phyloP scores from a whole-genome alignment of 2,888 invertebrate species.

The Bhutanitis thaidina region DNA sequence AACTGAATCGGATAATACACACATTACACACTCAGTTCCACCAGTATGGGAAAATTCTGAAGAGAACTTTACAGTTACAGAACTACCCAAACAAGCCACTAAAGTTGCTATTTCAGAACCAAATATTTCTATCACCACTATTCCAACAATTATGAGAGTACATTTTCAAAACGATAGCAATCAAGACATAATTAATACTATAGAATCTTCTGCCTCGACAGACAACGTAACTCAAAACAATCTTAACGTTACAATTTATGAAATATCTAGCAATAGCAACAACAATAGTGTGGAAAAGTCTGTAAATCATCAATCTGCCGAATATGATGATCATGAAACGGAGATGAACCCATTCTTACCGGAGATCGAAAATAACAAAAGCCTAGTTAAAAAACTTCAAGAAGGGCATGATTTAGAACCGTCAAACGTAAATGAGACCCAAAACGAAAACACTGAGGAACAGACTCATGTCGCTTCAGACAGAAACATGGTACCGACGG shows the following conservation, averaged over 20 bases:
- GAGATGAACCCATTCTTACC: constrained; percentile 85
- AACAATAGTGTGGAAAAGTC: constrained; percentile 47
- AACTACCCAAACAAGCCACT: constrained; percentile 26
- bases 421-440: constrained; percentile 60
- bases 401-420: constrained; percentile 75
- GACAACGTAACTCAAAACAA: constrained; percentile 52
- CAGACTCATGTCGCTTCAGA: constrained; percentile 32
- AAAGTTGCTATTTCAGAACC: constrained; percentile 23
- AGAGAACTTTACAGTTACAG: constrained; percentile 34
- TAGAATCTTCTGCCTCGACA: constrained; percentile 5
- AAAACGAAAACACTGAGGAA: constrained; percentile 62
- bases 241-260: constrained; percentile 67
- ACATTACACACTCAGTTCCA: constrained; percentile 9
- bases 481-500: constrained; percentile 18
- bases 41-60: constrained; percentile 17
- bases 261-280: constrained; percentile 53
- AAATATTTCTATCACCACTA: constrained; percentile 21
- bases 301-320: constrained; percentile 43
- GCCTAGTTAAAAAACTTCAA: constrained; percentile 79
- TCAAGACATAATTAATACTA: constrained; percentile 9
- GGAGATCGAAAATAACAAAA: constrained; percentile 82
- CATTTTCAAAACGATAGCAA: constrained; percentile 16
- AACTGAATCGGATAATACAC: constrained; percentile 3
- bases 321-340: constrained; percentile 68
- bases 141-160: constrained; percentile 23